Conservation (phyloP, 1,140 invertebrate genomes). For the Campoletis sonorensis region DNA sequence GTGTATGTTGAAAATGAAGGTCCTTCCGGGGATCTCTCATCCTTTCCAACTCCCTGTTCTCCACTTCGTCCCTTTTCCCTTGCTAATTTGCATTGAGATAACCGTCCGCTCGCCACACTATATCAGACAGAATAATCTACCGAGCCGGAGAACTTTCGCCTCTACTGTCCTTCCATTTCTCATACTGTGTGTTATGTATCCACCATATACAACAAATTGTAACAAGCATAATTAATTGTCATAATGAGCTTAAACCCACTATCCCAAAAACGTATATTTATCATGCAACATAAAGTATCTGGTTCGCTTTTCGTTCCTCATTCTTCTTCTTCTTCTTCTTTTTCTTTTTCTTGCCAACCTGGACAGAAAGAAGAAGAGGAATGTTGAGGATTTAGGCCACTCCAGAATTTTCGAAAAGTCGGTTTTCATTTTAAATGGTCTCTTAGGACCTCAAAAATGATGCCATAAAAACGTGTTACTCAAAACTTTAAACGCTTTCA, state of each 20-base stretch:
- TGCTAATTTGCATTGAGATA: constrained; percentile 42
- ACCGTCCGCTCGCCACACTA: constrained; percentile 40
- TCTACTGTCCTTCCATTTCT: background rate
- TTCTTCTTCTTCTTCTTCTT: background rate
- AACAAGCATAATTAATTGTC: constrained; percentile 32
- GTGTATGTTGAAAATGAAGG: constrained; percentile 17
- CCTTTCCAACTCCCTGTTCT: background rate
- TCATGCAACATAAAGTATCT: too few relatives aligned
- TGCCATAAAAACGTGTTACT: too few relatives aligned
- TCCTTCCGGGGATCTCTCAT: constrained; percentile 4
- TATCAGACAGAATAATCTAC: constrained; percentile 44
- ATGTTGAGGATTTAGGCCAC: too few relatives aligned
- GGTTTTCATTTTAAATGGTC: too few relatives aligned
- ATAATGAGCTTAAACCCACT: constrained; percentile 28
- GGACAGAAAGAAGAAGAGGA: too few relatives aligned
- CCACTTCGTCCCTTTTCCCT: constrained; percentile 4
- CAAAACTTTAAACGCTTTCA: too few relatives aligned
- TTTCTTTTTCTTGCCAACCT: too few relatives aligned
- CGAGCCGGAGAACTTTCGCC: constrained; percentile 5
- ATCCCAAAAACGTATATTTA: background rate
- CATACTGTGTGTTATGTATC: background rate
- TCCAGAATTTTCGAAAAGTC: too few relatives aligned
- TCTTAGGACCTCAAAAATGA: too few relatives aligned
- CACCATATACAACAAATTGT: constrained; percentile 31
- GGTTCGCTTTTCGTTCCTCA: background rate